Evolutionary conservation across 1,140 invertebrate species (phyloP).

Genomic region (Neoseiulus cucumeris): DNA sequence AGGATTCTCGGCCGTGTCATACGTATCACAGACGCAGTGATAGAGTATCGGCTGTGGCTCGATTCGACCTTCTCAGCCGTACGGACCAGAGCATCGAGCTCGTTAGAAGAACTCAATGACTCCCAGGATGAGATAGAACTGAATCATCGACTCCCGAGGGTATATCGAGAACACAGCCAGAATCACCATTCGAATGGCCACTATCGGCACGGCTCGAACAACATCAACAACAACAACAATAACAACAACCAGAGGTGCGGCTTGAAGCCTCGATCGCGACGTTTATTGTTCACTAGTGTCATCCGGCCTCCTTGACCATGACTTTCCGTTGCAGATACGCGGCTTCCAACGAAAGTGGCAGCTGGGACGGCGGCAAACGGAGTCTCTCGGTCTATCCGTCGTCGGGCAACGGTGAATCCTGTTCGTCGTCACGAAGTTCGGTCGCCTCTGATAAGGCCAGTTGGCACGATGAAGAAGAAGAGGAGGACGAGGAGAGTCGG

Average conservation of each 20-base stretch:
- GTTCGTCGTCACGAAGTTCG: neutral
- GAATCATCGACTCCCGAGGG: too few species aligned
- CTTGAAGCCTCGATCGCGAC: too few species aligned
- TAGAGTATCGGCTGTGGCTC: conserved; percentile 52
- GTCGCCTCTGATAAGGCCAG: neutral
- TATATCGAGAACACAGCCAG: too few species aligned
- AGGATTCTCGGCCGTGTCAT: conserved; percentile 68
- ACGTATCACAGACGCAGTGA: conserved; percentile 75
- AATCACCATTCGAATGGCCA: neutral
- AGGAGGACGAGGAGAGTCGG: neutral
- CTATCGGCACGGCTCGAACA: neutral
- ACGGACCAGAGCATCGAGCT: too few species aligned
- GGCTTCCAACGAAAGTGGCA: neutral
- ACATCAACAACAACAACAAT: conserved; percentile 1
- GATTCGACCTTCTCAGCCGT: too few species aligned
- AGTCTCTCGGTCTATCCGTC: neutral
- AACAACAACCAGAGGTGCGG: neutral
- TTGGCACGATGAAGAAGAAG: conserved; percentile 1
- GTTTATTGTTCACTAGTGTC: too few species aligned
- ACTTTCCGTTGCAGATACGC: too few species aligned
- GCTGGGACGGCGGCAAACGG: neutral
- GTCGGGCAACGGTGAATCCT: neutral
- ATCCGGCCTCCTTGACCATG: too few species aligned
- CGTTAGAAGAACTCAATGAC: too few species aligned
- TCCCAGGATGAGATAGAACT: too few species aligned